These are phyloP conservation scores for Athripsodes cinereus DNA, from an alignment of 2,888 invertebrate species.

Conservation along the genomic window DNA sequence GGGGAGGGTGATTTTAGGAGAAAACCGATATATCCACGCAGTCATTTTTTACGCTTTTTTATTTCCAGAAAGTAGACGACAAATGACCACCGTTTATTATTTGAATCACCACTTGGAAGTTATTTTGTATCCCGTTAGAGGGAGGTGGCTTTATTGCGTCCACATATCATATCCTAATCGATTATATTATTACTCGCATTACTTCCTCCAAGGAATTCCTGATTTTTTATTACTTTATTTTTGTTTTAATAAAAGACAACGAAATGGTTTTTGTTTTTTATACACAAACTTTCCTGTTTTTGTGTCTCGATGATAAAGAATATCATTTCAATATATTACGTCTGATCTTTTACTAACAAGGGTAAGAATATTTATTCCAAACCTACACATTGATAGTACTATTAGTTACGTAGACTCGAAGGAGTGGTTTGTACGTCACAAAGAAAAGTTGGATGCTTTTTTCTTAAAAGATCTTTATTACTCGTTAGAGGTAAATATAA, in stretches of 20 bases:
- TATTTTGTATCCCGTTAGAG: constrained; percentile 23
- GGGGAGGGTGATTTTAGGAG: not conserved
- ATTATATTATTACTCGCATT: constrained; percentile 8
- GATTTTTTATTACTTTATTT: not conserved
- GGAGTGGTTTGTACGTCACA: no score
- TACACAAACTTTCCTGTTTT: no score
- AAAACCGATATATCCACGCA: constrained; percentile 11
- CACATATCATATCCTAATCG: constrained; percentile 17
- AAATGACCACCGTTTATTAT: constrained; percentile 28
- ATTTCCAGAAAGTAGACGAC: constrained; percentile 26
- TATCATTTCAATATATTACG: no score
- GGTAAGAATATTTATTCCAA: no score
- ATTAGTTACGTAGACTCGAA: no score
- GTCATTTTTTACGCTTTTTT: constrained; percentile 26
- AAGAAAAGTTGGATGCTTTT: no score
- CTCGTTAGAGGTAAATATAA: no score
- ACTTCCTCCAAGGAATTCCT: not conserved
- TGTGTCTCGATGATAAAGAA: no score
- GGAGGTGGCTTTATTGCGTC: constrained; percentile 22
- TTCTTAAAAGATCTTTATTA: no score
- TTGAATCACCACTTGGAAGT: constrained; percentile 27
- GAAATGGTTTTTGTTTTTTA: no score
- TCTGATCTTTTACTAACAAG: no score
- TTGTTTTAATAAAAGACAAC: not conserved
- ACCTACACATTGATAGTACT: no score